These are phyloP conservation scores for Vandiemenella viatica DNA, from an alignment of 2,888 invertebrate genomes.

Conservation along the genomic window DNA sequence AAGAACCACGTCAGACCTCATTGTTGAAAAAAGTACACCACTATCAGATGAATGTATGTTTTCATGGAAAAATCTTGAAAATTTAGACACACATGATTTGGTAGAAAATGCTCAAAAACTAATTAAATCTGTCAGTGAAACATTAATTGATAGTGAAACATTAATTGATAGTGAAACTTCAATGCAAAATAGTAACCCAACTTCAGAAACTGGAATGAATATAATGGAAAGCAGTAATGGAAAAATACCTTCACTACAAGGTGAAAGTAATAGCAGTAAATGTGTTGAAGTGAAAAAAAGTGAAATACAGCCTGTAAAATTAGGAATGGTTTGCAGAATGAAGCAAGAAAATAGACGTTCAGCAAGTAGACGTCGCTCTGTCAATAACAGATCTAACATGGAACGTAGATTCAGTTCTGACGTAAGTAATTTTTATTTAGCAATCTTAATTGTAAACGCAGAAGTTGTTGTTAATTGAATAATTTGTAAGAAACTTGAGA, in stretches of 20 bases:
- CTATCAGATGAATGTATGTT: background rate
- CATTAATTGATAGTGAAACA: constrained; percentile 28
- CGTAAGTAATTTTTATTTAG: no score
- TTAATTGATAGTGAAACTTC: background rate
- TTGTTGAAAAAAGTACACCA: background rate
- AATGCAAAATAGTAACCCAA: background rate
- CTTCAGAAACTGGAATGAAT: background rate
- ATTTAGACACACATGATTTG: constrained; percentile 24
- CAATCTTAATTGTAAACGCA: no score
- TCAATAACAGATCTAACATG: constrained; percentile 3
- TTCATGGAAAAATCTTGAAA: constrained; percentile 13
- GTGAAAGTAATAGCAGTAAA: background rate
- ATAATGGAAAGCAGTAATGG: background rate
- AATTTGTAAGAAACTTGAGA: no score
- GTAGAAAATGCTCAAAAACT: constrained; percentile 30
- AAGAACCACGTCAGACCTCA: background rate
- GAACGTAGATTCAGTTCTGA: constrained; percentile 16
- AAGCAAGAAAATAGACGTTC: constrained; percentile 8
- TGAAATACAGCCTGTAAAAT: background rate
- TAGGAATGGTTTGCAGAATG: background rate
- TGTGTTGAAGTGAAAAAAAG: no score
- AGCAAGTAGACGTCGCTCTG: constrained; percentile 11
- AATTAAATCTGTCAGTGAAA: constrained; percentile 30
- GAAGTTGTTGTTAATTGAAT: no score
- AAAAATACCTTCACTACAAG: background rate